Percentiles rank a stretch among this genome's conserved stretches.
These are phyloP conservation scores for Chaitophorus viminalis DNA, from an alignment of 2,888 invertebrate species.

Conservation along the genomic window DNA sequence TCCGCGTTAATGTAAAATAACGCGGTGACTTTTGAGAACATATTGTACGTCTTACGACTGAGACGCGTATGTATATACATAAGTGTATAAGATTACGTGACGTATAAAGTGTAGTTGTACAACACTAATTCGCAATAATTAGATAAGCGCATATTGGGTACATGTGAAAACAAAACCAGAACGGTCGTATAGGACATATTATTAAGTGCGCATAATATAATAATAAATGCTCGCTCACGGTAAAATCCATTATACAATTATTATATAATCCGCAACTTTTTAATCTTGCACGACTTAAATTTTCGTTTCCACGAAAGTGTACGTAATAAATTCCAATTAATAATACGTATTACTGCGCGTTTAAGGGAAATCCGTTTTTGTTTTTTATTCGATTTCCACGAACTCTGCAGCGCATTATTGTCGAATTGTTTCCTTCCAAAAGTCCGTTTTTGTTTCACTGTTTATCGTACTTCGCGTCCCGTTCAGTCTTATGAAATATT, in stretches of 20 bases:
- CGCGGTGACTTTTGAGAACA: neutral
- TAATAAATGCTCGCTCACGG: too few species aligned
- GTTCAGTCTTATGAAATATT: neutral
- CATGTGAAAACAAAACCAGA: neutral
- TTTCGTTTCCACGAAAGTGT: too few species aligned
- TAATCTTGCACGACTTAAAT: neutral
- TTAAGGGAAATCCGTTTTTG: neutral
- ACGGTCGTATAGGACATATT: too few species aligned
- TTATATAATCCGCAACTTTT: neutral
- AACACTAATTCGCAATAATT: conserved; percentile 6
- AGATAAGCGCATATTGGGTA: neutral
- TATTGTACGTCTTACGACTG: too few species aligned
- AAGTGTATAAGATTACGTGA: neutral
- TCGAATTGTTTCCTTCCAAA: neutral
- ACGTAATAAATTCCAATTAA: neutral
- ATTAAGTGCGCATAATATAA: too few species aligned
- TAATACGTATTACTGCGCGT: neutral
- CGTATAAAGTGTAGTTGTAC: too few species aligned
- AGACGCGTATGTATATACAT: neutral
- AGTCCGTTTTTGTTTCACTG: neutral
- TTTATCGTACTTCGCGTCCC: neutral
- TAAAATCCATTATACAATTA: neutral
- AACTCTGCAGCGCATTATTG: neutral
- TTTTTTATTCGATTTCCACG: neutral
- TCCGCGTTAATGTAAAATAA: neutral